phyloP scores from a whole-genome alignment of 2,113 vertebrate genomes.

The Corydoras maculifer region DNA sequence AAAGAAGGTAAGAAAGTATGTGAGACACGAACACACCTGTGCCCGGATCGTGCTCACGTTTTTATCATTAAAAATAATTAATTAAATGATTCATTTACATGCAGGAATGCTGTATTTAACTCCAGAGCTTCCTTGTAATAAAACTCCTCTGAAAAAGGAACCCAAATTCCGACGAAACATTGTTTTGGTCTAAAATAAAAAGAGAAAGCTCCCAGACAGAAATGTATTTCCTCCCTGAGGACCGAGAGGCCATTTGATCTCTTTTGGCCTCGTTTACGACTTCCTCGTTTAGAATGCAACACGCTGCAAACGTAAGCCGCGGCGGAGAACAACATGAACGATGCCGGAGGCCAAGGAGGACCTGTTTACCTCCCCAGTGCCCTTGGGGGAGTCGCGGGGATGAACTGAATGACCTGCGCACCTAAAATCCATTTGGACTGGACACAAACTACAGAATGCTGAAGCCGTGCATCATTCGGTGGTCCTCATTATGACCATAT shows the following conservation, averaged over 20 bases:
- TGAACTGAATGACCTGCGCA: background rate
- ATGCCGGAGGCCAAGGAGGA: constrained; percentile 34
- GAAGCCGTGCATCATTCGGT: too few relatives aligned
- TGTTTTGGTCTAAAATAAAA: constrained; percentile 10
- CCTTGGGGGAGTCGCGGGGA: background rate
- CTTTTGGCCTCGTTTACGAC: constrained; percentile 23
- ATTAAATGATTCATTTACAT: too few relatives aligned
- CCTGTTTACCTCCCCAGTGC: background rate
- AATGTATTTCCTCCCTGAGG: constrained; percentile 23
- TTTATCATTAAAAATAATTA: too few relatives aligned
- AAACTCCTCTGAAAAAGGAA: constrained; percentile 7
- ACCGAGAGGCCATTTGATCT: constrained; percentile 30
- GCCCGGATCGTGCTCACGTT: too few relatives aligned
- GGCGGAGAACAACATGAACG: background rate
- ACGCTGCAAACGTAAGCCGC: constrained; percentile 13
- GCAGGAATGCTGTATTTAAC: too few relatives aligned
- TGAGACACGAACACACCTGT: too few relatives aligned
- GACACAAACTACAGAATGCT: too few relatives aligned
- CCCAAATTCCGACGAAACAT: background rate
- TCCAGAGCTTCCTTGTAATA: background rate
- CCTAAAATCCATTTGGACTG: background rate
- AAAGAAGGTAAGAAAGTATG: too few relatives aligned
- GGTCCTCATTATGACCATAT: too few relatives aligned
- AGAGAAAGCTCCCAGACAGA: constrained; percentile 25
- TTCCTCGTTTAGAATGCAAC: constrained; percentile 25